A percentile compares a stretch with the other conserved stretches of the same genome.
Conservation (phyloP, 2,797 vertebrate species). For the Hoplostethus atlanticus region DNA sequence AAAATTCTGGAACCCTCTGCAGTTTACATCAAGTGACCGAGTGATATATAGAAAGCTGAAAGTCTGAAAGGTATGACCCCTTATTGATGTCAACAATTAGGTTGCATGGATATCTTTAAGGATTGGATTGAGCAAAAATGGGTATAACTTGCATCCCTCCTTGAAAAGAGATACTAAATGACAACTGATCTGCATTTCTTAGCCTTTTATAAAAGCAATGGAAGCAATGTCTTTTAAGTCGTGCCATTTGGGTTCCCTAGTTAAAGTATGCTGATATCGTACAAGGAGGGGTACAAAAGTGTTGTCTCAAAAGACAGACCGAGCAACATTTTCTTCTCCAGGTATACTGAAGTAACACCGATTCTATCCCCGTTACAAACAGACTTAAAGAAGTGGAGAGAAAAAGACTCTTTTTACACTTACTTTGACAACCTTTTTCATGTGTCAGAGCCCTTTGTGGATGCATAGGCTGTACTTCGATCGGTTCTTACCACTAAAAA, state of each 20-base stretch:
- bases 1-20: too few relatives aligned
- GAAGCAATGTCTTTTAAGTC: too few relatives aligned
- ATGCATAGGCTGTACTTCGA: conserved; percentile 14
- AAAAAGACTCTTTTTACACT: conserved; percentile 9
- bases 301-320: conserved; percentile 20
- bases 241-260: background rate
- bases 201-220: too few relatives aligned
- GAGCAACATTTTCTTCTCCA: conserved; percentile 12
- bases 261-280: background rate
- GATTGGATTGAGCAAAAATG: too few relatives aligned
- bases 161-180: too few relatives aligned
- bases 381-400: conserved; percentile 22
- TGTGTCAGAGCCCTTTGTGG: conserved; percentile 19
- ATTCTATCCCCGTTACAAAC: conserved; percentile 37
- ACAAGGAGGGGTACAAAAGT: background rate
- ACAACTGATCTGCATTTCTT: too few relatives aligned
- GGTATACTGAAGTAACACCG: background rate
- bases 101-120: too few relatives aligned
- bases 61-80: too few relatives aligned
- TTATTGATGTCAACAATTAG: too few relatives aligned
- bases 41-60: too few relatives aligned
- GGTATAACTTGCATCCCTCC: background rate
- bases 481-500: conserved; percentile 7
- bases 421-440: conserved; percentile 19
- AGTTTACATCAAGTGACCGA: too few relatives aligned